Conservation (phyloP, 2,113 vertebrate species). For the Oryzias melastigma region DNA sequence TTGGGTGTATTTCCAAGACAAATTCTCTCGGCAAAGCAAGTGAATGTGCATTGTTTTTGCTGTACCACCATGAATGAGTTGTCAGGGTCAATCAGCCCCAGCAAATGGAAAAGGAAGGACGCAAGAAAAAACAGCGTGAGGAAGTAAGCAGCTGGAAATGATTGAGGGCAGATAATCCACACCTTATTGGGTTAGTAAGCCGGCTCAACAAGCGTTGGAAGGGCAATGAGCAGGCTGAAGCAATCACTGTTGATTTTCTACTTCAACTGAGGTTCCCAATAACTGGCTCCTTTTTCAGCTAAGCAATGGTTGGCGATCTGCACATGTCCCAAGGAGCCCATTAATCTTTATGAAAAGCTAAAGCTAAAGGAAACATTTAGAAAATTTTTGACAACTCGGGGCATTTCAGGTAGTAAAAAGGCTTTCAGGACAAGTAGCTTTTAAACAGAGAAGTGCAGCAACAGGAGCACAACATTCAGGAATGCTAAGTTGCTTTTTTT, state of each 20-base stretch:
- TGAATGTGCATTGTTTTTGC: slow-evolving; percentile 20
- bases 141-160: slow-evolving; percentile 61
- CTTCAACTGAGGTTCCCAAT: slow-evolving; percentile 39
- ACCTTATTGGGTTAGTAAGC: slow-evolving; percentile 18
- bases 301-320: slow-evolving; percentile 5
- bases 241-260: slow-evolving; percentile 31
- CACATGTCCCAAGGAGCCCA: no score
- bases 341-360: no score
- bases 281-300: slow-evolving; percentile 11
- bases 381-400: background rate
- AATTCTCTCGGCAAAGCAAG: slow-evolving; percentile 24
- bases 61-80: slow-evolving; percentile 49
- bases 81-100: slow-evolving; percentile 61
- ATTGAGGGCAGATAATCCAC: slow-evolving; percentile 35
- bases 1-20: slow-evolving; percentile 26
- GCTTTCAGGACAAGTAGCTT: slow-evolving; percentile 26
- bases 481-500: slow-evolving; percentile 21
- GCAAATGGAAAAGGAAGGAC: slow-evolving; percentile 63
- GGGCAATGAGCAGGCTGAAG: slow-evolving; percentile 3
- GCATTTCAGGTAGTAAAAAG: slow-evolving; percentile 14
- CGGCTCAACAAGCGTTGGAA: slow-evolving; percentile 10
- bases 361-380: background rate
- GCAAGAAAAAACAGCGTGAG: slow-evolving; percentile 34
- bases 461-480: slow-evolving; percentile 15
- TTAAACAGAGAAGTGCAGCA: slow-evolving; percentile 45